phyloP scores from a whole-genome alignment of 2,888 invertebrate genomes.

The Bedellia somnulentella region DNA sequence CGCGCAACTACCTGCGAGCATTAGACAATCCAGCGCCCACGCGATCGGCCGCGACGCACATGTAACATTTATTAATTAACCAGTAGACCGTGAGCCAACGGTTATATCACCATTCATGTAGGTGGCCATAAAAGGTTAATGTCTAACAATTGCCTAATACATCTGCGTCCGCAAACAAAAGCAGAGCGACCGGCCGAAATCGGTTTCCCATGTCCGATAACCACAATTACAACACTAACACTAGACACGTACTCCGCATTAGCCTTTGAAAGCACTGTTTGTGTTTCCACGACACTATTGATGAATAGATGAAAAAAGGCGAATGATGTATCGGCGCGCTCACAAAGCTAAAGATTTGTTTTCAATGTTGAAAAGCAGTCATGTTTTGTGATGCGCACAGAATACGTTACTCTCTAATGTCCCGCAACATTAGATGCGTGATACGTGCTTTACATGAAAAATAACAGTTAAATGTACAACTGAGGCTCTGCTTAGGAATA shows the following conservation, averaged over 20 bases:
- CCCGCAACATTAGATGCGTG: conserved; percentile 7
- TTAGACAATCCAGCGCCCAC: conserved; percentile 27
- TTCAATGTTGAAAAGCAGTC: conserved; percentile 44
- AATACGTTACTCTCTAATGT: too few relatives aligned
- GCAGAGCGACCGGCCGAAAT: too few relatives aligned
- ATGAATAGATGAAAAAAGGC: conserved; percentile 49
- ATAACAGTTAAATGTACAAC: too few relatives aligned
- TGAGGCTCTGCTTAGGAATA: too few relatives aligned
- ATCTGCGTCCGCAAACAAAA: conserved; percentile 7
- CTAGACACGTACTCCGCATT: conserved; percentile 46
- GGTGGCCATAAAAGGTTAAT: conserved; percentile 59
- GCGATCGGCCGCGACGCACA: conserved; percentile 21
- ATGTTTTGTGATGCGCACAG: conserved; percentile 39
- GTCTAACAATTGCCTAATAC: conserved; percentile 14
- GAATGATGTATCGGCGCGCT: conserved; percentile 44
- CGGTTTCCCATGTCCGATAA: conserved; percentile 32
- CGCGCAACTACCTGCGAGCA: conserved; percentile 16
- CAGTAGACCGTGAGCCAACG: conserved; percentile 21
- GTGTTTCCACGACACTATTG: conserved; percentile 35
- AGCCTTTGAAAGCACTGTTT: conserved; percentile 57
- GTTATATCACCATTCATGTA: conserved; percentile 55
- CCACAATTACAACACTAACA: conserved; percentile 28
- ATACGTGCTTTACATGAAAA: too few relatives aligned
- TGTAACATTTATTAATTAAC: conserved; percentile 18
- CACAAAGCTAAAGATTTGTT: conserved; percentile 50